Base-by-base conservation (phyloP, 2,888 invertebrate species). In the Hemicrepidius hirtus region DNA sequence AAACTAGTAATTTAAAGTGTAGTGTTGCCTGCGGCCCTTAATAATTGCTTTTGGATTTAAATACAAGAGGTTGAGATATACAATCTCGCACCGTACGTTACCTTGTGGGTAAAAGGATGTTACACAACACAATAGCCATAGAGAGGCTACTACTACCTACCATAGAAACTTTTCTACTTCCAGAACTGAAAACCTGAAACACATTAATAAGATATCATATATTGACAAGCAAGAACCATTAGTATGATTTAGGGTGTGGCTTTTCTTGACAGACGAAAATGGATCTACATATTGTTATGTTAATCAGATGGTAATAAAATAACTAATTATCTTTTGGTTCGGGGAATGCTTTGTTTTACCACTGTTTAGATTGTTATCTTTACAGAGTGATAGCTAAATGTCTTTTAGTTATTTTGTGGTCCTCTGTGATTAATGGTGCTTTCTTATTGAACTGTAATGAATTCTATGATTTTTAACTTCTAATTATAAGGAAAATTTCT, bases 241-340 rank as follows among this genome's bases (percentile, higher is more conserved):
- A 75, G 72, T 60, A 73, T 62, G 72, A 72, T 68, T 71, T 69
- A 75, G 72, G 72, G 75, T 69, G 75, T 67, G 75, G 75, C 65
- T 35, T 53, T 41, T 64, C 46, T 76, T 80, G 81, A 79, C 79
- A 79, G 80, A 77, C 78, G 55, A 79, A 80, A 82, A 81, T 82
- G 80, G 80, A 80, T 80, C 80, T 78, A 77, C 79, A 78, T 79
- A 81, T 82, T 82, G 80, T 82, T 82, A 82, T 82, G 81, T 79
- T 82, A 82, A 82, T 82, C 82, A 80, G 81, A 80, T 82, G 78
- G 80, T 80, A 80, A 81, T 80, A 80, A 81, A 80, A 78, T 78
- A 81, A 81, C 80, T 81, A 82, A 81, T 81, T 82, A 80, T 79
- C 71, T 63, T 69, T 28, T 63, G 70, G 73, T 65, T 62, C 68